Base-by-base conservation (phyloP, 2,113 vertebrate species). In the Chauna torquata region DNA sequence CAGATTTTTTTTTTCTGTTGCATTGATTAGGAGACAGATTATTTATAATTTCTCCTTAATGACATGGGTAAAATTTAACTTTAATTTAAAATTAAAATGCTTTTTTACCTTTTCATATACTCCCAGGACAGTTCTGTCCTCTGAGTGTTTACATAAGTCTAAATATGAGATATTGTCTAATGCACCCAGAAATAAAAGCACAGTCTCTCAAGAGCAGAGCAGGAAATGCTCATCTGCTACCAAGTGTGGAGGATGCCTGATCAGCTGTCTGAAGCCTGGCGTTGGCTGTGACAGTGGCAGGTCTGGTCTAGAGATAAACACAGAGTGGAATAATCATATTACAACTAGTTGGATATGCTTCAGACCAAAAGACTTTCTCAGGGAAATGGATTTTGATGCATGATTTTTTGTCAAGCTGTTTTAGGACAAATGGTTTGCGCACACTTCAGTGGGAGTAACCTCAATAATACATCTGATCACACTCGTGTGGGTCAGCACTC, bases 311-410 rank as follows among this genome's bases (percentile, higher is more conserved):
- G 62, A 93, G 88, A 95, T 95, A 96, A 96, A 94, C 1, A 2
- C 23, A 16, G 47, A 79, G 49, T 57, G 47, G 86, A 95, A 93
- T 87, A 94, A 94, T 96, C 88, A 36, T 20, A 82, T 92, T 95
- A 92, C 47, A 93, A 69, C 34, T 59, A 5, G 44, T 34, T 95
- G 83, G 66, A 78, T 91, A 82, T 49, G 52, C 68, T 85, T 94
- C 65, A 76, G 12, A 64, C 47, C 23, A 54, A 91, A 90, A 84
- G 57, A 36, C 50, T 92, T 95, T 95, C 79, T 81, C 7, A 0
- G 55, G 28, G 24, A 92, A 44, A 80, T 62, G 34, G 66, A 49
- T 91, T 92, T 76, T 62, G 58, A 54, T 69, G 77, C 3, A 0
- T 4, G 4, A 2, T 82, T n/a, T 76, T 92, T 91, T 91, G 49